These are phyloP conservation scores for Phasianus colchicus DNA, from an alignment of 2,113 vertebrate genomes.

Conservation along the genomic window DNA sequence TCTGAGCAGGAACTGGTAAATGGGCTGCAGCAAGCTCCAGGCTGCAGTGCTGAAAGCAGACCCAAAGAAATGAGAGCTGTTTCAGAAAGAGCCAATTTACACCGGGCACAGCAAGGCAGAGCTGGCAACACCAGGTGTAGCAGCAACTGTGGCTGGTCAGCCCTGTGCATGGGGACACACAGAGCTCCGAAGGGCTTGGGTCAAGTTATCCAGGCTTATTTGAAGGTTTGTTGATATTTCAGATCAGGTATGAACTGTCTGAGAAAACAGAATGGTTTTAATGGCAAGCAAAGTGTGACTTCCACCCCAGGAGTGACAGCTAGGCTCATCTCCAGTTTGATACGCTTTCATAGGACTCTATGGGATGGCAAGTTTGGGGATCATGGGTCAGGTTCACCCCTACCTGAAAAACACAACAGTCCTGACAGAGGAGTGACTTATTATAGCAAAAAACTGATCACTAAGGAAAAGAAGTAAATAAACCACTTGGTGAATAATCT, in stretches of 20 bases:
- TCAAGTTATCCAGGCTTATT: background rate
- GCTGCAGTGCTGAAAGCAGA: background rate
- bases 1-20: slow-evolving; percentile 20
- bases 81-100: slow-evolving; percentile 26
- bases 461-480: slow-evolving; percentile 11
- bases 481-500: slow-evolving; percentile 14
- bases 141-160: background rate
- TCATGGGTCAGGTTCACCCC: background rate
- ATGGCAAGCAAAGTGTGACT: rapidly evolving
- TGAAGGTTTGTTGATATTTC: rapidly evolving
- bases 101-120: background rate
- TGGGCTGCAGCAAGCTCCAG: background rate
- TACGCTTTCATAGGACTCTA: background rate
- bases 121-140: background rate
- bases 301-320: background rate
- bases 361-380: background rate
- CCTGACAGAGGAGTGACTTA: background rate
- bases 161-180: rapidly evolving
- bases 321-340: background rate
- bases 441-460: background rate
- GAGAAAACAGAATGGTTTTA: background rate
- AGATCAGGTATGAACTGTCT: background rate
- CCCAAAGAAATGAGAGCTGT: background rate
- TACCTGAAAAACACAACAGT: background rate
- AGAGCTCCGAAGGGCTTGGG: rapidly evolving